A percentile compares a stretch with the other conserved stretches of the same genome.
Evolutionary conservation across 1,140 invertebrate species (phyloP).

Genomic region (Prorops nasuta): DNA sequence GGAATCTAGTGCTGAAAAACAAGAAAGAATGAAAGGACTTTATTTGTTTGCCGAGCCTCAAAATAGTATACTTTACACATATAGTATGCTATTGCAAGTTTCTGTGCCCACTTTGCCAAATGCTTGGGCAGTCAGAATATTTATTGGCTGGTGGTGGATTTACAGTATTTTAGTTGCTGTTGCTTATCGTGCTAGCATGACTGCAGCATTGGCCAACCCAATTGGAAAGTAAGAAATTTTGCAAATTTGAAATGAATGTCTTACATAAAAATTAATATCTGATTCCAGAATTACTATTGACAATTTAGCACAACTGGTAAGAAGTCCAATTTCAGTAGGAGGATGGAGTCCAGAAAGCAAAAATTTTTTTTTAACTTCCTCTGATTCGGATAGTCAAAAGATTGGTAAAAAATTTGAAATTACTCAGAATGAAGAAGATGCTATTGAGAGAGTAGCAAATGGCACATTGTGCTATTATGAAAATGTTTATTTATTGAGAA

Average conservation of each 20-base stretch:
- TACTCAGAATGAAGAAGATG: constrained; percentile 58
- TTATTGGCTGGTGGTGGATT: constrained; percentile 83
- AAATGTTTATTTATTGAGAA: constrained; percentile 70
- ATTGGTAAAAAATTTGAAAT: constrained; percentile 68
- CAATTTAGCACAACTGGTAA: constrained; percentile 66
- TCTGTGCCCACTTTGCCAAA: constrained; percentile 72
- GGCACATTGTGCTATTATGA: constrained; percentile 78
- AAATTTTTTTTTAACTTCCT: constrained; percentile 67
- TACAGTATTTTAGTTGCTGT: constrained; percentile 77
- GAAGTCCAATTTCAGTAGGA: constrained; percentile 63
- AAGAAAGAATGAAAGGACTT: constrained; percentile 47
- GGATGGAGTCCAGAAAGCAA: constrained; percentile 70
- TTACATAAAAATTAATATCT: neutral
- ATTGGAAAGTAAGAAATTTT: constrained; percentile 59
- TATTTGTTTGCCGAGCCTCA: constrained; percentile 69
- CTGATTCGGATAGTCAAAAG: constrained; percentile 64
- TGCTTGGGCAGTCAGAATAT: constrained; percentile 73
- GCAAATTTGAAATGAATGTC: constrained; percentile 1
- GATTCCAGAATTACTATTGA: constrained; percentile 70
- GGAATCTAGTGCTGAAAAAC: constrained; percentile 29
- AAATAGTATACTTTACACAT: constrained; percentile 75
- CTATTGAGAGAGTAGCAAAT: constrained; percentile 63
- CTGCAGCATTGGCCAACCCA: constrained; percentile 76
- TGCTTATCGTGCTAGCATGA: constrained; percentile 78
- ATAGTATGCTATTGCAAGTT: constrained; percentile 75